Percentiles rank a stretch among this genome's conserved stretches.
Evolutionary conservation across 2,113 vertebrate species (phyloP).

Genomic region (Terrapene triunguis): DNA sequence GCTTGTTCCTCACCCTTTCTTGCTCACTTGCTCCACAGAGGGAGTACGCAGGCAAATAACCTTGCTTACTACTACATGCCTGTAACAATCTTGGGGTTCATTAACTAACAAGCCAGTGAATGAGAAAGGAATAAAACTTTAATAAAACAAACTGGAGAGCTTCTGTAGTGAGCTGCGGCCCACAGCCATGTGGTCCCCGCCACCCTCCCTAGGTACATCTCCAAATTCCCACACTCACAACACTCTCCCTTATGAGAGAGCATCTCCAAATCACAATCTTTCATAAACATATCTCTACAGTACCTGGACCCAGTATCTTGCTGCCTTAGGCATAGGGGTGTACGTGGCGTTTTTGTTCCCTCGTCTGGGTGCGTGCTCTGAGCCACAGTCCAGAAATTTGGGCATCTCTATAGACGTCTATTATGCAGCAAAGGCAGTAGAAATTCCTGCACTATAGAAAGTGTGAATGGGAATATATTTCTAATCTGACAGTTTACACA

Average conservation of each 20-base stretch:
- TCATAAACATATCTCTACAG: too few species aligned
- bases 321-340: neutral
- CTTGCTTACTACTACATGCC: neutral
- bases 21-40: neutral
- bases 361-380: neutral
- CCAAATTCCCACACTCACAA: too few species aligned
- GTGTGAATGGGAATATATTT: neutral
- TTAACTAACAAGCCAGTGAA: too few species aligned
- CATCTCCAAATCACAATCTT: too few species aligned
- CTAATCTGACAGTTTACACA: neutral
- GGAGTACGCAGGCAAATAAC: neutral
- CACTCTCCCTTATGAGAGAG: too few species aligned
- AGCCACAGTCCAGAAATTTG: neutral
- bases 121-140: too few species aligned
- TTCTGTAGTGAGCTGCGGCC: too few species aligned
- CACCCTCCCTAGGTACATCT: too few species aligned
- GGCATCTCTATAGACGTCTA: neutral
- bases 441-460: neutral
- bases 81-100: neutral
- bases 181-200: too few species aligned
- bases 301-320: neutral
- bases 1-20: neutral
- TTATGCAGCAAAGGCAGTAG: neutral
- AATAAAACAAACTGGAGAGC: too few species aligned
- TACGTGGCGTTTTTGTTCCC: neutral